Conservation (phyloP, 2,888 invertebrate species). For the Phragmatobia fuliginosa region DNA sequence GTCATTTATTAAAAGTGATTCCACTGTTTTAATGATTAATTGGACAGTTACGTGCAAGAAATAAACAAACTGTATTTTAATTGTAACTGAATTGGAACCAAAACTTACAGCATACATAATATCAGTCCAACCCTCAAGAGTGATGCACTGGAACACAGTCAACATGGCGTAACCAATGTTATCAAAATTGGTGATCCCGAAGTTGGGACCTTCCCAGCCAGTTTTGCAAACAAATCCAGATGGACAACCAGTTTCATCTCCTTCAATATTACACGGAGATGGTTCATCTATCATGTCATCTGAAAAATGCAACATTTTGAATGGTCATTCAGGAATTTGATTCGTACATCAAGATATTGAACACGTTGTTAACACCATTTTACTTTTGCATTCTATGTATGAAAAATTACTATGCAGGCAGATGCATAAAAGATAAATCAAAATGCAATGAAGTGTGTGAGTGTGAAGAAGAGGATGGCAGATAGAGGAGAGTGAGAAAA, state of each 20-base stretch:
- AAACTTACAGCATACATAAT: slow-evolving; percentile 96
- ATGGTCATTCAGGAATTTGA: background rate
- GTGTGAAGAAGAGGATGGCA: background rate
- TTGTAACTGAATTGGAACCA: too few species aligned
- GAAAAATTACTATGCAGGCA: too few species aligned
- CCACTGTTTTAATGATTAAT: too few species aligned
- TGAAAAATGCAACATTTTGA: slow-evolving; percentile 33
- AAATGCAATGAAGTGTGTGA: too few species aligned
- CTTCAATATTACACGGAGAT: slow-evolving; percentile 85
- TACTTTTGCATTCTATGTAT: background rate
- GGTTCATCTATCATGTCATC: slow-evolving; percentile 62
- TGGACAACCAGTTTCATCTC: slow-evolving; percentile 89
- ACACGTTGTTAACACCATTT: background rate
- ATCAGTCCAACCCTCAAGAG: slow-evolving; percentile 99
- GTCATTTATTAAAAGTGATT: too few species aligned
- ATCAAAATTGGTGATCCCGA: slow-evolving; percentile 99
- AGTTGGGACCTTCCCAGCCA: slow-evolving; percentile 92
- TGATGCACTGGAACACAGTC: slow-evolving; percentile 99
- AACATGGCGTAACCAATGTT: slow-evolving; percentile 99
- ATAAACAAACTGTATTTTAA: too few species aligned
- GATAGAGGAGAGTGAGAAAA: background rate
- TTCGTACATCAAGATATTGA: too few species aligned
- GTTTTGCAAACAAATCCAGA: slow-evolving; percentile 84
- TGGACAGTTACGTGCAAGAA: too few species aligned
- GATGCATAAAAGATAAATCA: background rate